Conservation (phyloP, 2,797 vertebrate genomes). For the Numenius phaeopus region DNA sequence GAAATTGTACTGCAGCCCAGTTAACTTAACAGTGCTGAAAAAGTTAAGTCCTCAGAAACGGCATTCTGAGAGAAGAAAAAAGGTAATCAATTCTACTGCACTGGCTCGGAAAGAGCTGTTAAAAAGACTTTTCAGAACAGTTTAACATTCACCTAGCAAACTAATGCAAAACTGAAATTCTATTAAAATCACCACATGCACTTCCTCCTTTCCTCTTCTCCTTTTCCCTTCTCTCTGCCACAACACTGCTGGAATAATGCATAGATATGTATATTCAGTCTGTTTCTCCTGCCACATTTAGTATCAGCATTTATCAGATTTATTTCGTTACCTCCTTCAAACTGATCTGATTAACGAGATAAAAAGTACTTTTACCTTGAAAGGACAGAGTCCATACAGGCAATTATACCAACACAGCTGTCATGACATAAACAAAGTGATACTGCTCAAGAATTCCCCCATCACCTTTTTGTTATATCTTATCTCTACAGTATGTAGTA, state of each 20-base stretch:
- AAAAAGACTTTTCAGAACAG: background rate
- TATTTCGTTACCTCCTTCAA: background rate
- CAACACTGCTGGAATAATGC: background rate
- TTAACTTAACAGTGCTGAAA: background rate
- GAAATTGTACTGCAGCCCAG: background rate
- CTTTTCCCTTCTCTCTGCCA: background rate
- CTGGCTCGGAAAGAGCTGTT: background rate
- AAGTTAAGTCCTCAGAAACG: background rate
- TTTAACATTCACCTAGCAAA: background rate
- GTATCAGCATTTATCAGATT: background rate
- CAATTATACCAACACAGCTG: background rate
- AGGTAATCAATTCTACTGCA: background rate
- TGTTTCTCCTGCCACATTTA: background rate
- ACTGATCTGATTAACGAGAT: background rate
- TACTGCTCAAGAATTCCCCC: background rate
- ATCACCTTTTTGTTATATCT: background rate
- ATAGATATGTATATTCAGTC: background rate
- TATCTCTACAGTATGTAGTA: background rate
- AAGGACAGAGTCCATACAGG: background rate
- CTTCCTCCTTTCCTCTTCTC: background rate
- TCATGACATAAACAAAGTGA: background rate
- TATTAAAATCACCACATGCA: background rate
- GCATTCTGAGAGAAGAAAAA: background rate
- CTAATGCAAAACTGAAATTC: background rate
- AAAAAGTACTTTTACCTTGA: background rate